phyloP scores from a whole-genome alignment of 64 coral and sea anemone genomes.

The Montipora efflorescens region DNA sequence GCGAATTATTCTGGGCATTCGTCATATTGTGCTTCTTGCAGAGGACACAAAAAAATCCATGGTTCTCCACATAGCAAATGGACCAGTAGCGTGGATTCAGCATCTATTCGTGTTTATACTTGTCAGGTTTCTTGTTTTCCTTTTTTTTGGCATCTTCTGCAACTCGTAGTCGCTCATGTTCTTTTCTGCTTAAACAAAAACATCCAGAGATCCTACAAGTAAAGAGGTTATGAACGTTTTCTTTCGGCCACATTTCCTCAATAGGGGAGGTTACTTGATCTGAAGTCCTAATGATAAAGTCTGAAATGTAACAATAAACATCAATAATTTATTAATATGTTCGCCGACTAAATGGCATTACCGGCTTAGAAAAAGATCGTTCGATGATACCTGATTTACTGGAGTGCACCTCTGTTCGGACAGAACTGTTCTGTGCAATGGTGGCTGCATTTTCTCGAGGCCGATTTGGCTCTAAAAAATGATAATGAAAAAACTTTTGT shows the following conservation, averaged over 20 bases:
- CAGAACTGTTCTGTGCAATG: neutral
- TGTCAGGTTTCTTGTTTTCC: conserved; percentile 38
- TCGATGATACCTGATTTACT: conserved; percentile 15
- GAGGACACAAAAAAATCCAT: conserved; percentile 35
- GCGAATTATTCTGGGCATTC: conserved; percentile 12
- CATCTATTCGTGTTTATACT: conserved; percentile 37
- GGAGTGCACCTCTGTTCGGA: neutral
- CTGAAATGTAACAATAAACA: conserved; percentile 24
- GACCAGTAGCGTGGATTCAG: conserved; percentile 24
- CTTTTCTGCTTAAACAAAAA: conserved; percentile 22
- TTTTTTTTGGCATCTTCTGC: neutral
- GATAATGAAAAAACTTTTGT: neutral
- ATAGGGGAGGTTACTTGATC: conserved; percentile 5
- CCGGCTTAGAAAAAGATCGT: neutral
- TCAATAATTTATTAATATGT: conserved; percentile 6
- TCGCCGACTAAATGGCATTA: neutral
- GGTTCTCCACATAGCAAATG: conserved; percentile 14
- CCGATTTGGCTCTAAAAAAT: neutral
- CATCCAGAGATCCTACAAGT: neutral
- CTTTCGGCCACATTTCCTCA: conserved; percentile 28
- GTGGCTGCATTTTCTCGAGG: neutral
- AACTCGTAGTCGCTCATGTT: neutral
- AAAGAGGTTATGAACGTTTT: conserved; percentile 37
- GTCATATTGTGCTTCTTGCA: neutral
- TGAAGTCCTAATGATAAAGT: conserved; percentile 11